Conservation (phyloP, 2,797 vertebrate genomes). For the Esox lucius region DNA sequence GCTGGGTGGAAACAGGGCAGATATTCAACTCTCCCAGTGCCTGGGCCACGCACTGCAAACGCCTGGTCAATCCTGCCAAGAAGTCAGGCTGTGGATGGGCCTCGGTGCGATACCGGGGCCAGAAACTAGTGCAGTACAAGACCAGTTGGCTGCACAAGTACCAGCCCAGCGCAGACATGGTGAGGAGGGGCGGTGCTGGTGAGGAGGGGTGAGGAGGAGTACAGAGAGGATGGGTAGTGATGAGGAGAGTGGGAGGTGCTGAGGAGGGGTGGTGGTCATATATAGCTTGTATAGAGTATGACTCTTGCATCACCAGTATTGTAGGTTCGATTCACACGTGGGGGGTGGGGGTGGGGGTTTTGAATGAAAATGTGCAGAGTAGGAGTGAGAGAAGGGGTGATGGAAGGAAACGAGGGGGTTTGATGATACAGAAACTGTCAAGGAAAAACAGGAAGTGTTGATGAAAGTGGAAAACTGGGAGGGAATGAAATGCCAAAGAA, state of each 20-base stretch:
- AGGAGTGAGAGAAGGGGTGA: slow-evolving; percentile 44
- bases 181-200: slow-evolving; percentile 57
- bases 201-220: background rate
- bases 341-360: too few species aligned
- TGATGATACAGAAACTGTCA: background rate
- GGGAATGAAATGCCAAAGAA: background rate
- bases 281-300: too few species aligned
- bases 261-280: too few species aligned
- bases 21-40: slow-evolving; percentile 95
- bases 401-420: slow-evolving; percentile 33
- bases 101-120: slow-evolving; percentile 91
- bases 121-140: slow-evolving; percentile 96
- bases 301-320: too few species aligned
- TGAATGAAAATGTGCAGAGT: slow-evolving; percentile 21
- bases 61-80: slow-evolving; percentile 94
- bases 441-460: slow-evolving; percentile 9
- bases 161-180: slow-evolving; percentile 88
- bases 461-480: background rate
- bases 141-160: slow-evolving; percentile 92
- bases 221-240: too few species aligned
- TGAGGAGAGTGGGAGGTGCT: slow-evolving; percentile 35
- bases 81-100: slow-evolving; percentile 98
- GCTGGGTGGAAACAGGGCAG: slow-evolving; percentile 95
- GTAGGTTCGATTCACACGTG: too few species aligned
- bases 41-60: slow-evolving; percentile 97